Evolutionary conservation across 2,797 vertebrate genomes (phyloP).

Genomic region (Epinephelus malabaricus): DNA sequence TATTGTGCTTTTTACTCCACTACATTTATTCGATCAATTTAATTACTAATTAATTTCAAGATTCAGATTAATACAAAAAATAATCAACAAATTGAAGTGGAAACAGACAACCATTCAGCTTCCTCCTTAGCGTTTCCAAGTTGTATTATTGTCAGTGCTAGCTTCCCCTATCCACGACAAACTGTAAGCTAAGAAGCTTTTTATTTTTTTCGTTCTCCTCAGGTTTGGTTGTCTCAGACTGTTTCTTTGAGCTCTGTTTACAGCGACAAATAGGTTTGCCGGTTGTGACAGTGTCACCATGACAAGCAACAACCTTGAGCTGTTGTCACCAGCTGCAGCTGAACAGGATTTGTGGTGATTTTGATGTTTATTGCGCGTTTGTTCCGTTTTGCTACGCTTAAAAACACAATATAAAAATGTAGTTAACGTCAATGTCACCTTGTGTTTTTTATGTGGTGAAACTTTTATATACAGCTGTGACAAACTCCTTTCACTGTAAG

Average conservation of each 20-base stretch:
- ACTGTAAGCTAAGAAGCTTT: too few relatives aligned
- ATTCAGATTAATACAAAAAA: background rate
- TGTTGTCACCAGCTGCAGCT: slow-evolving; percentile 3
- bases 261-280: background rate
- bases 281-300: background rate
- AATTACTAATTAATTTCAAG: background rate
- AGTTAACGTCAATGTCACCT: background rate
- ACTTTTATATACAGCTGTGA: slow-evolving; percentile 1
- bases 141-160: too few relatives aligned
- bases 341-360: slow-evolving; percentile 1
- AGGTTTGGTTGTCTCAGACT: background rate
- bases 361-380: slow-evolving; percentile 12
- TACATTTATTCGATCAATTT: background rate
- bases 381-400: background rate
- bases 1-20: background rate
- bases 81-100: background rate
- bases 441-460: slow-evolving; percentile 5
- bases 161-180: background rate
- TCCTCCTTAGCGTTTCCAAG: too few relatives aligned
- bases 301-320: slow-evolving; percentile 19
- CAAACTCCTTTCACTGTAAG: background rate
- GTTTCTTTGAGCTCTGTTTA: background rate
- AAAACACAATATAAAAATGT: background rate
- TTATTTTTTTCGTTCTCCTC: background rate
- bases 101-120: too few relatives aligned